Evolutionary conservation across 1,140 invertebrate species (phyloP), one percentile per base, ranked within the genome.

Genomic region (Pantala flavescens): DNA sequence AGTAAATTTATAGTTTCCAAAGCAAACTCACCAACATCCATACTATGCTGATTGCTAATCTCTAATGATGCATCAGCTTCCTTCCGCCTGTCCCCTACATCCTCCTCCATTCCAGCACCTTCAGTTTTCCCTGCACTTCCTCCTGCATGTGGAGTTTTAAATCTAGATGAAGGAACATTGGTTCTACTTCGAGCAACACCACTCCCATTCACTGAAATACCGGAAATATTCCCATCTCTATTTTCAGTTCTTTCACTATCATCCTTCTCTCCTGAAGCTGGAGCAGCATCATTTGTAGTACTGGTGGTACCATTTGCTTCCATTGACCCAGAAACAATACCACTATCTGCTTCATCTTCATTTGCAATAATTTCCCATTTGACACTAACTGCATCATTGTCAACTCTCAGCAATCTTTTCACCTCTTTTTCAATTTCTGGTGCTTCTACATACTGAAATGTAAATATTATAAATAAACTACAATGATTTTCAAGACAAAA

Each of bases 371-470:
- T 90, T 82, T 98, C 96, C 90, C 93, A 98, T 74, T 91, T 92
- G 0, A 98, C 92, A 79, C 85, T 85, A 5, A 87, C 85, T 72
- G 89, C 89, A 79, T 90, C 88, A 76, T 87, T 86, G 79, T 98
- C 96, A n/a, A 90, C 90, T 78, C 95, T 86, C 16, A 99, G 86
- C 23, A 99, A 83, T 74, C 95, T 84, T 82, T 98, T 97, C 19
- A 94, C 90, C 86, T 98, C 97, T 82, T 98, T 98, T 81, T 99
- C 97, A 78, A 98, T 97, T 85, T 98, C 97, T 0, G 96, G 96
- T 71, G 95, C 94, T 84, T 99, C 97, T 0, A 96, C 92, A 84
- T 95, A 96, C 79, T 63, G 12, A 21, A 63, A 21, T 36, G n/a
- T n/a, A n/a, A n/a, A n/a, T n/a, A 21, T 10, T 2, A 36, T 23